These are phyloP conservation scores for Drosophila virilis DNA, from an alignment of 1,140 invertebrate species.

Conservation along the genomic window DNA sequence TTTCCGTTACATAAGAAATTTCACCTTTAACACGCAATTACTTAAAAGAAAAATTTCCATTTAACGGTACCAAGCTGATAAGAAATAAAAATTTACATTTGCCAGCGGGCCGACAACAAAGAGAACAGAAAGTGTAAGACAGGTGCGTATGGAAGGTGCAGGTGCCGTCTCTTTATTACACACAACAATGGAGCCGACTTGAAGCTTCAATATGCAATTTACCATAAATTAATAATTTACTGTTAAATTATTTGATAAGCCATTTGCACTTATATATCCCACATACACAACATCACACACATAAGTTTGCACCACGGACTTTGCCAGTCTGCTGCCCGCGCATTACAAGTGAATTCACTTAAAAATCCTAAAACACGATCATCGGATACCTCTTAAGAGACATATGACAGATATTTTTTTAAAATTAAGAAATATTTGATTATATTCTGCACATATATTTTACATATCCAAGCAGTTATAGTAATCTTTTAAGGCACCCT, in stretches of 20 bases:
- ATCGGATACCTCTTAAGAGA: too few species aligned
- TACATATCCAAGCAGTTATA: too few species aligned
- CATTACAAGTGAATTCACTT: neutral
- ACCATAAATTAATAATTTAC: conserved; percentile 83
- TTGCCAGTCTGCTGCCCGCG: neutral
- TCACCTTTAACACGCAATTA: conserved; percentile 79
- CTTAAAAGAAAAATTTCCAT: conserved; percentile 62
- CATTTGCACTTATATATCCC: conserved; percentile 77
- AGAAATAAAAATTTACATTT: conserved; percentile 60
- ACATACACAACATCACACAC: neutral
- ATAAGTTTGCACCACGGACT: conserved; percentile 11
- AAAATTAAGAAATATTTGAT: too few species aligned
- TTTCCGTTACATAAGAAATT: conserved; percentile 65
- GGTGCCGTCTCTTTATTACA: conserved; percentile 42
- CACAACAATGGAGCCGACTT: conserved; percentile 49
- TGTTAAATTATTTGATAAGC: conserved; percentile 80
- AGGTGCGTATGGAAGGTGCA: conserved; percentile 27
- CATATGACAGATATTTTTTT: too few species aligned
- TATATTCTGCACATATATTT: too few species aligned
- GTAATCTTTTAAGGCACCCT: too few species aligned
- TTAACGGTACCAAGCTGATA: conserved; percentile 77
- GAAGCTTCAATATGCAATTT: conserved; percentile 77
- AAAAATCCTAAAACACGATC: too few species aligned
- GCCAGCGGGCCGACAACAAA: conserved; percentile 28
- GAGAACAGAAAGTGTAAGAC: conserved; percentile 8